Base-by-base conservation (phyloP, 2,113 vertebrate species). In the Ceyx melanurus region DNA sequence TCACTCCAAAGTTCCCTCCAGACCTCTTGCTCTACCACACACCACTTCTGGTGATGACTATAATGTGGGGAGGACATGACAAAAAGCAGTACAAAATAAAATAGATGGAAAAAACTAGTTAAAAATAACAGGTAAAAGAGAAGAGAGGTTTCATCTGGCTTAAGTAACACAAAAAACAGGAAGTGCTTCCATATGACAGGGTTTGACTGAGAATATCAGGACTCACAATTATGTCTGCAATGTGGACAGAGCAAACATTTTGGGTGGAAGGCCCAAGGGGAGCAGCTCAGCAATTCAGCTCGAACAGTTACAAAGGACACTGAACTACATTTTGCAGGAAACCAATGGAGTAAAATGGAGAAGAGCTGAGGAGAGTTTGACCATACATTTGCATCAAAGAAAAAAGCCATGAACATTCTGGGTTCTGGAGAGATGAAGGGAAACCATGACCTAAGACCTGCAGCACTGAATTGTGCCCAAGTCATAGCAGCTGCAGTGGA, bases 61-160 rank as follows among this genome's bases (percentile, higher is more conserved):
- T 9, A 60, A 7, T 0, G 0, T 40, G 4, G 10, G 28, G 13
- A 40, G 16, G 23, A 68, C 8, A 19, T 56, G 23, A 31, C 2
- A 28, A 64, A 62, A 56, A 14, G 14, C 74, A 92, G 31, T 21
- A 62, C 11, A 46, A 66, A 79, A 61, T 25, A 76, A 57, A 75
- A 51, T 1, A 65, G 7, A 13, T 61, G 15, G n/a, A 19, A 60
- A 62, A 13, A 19, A 14, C 22, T 67, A 31, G 20, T 50, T 43
- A 75, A 62, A 74, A 83, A 45, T 17, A 60, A 23, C 4, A 50
- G 31, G 15, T 60, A 57, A 66, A 87, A 33, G 23, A 71, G 57
- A 56, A 62, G 23, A 46, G 29, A 45, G 10, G 37, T 75, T 83
- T 83, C 15, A 87, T 50, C 68, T 57, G 29, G 15, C 20, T 75